Percentiles rank a stretch among this genome's conserved stretches.
Conservation (phyloP, 2,113 vertebrate species). For the Piprites chloris region DNA sequence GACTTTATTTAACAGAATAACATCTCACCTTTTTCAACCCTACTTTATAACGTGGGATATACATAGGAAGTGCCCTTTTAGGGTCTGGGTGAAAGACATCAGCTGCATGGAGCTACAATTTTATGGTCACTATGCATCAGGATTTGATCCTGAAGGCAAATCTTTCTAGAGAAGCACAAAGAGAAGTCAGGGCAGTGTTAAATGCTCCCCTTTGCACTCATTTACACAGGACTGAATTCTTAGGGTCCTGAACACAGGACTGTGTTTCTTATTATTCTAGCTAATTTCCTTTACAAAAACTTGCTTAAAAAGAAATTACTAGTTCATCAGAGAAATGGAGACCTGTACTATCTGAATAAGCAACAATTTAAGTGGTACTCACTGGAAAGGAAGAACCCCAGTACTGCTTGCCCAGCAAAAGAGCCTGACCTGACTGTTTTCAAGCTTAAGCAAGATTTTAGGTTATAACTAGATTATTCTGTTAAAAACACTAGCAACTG, state of each 20-base stretch:
- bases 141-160: neutral
- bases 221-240: neutral
- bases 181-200: neutral
- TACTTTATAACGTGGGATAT: neutral
- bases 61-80: neutral
- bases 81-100: neutral
- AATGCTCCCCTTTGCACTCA: neutral
- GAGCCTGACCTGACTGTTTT: neutral
- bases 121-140: neutral
- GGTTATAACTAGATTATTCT: neutral
- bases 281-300: neutral
- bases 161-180: neutral
- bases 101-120: neutral
- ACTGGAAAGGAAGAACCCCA: neutral
- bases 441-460: neutral
- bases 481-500: neutral
- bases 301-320: neutral
- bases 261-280: neutral
- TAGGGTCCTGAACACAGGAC: no score
- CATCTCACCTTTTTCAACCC: neutral
- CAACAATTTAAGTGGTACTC: neutral
- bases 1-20: neutral
- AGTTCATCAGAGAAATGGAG: neutral
- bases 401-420: neutral
- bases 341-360: neutral